phyloP scores from a whole-genome alignment of 2,113 vertebrate species.

The Stercorarius parasiticus region DNA sequence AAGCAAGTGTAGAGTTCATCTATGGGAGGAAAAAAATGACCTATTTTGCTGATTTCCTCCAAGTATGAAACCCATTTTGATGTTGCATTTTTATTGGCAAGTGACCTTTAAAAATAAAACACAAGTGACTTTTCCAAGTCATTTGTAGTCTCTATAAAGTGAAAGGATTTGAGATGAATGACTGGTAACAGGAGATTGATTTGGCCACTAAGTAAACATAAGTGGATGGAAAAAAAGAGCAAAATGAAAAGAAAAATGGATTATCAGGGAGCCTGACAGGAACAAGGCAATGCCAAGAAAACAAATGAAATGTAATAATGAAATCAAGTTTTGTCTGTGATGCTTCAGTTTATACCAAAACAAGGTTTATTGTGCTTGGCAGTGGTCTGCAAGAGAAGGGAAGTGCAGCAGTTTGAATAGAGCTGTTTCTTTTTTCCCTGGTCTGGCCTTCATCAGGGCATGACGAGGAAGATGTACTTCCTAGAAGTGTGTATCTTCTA shows the following conservation, averaged over 20 bases:
- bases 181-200: constrained; percentile 54
- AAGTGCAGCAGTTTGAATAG: neutral
- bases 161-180: constrained; percentile 52
- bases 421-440: neutral
- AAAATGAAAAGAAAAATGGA: constrained; percentile 68
- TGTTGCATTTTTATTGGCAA: constrained; percentile 35
- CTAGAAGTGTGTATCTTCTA: neutral
- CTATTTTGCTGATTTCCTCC: neutral
- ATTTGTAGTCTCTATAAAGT: constrained; percentile 37
- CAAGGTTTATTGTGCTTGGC: constrained; percentile 30
- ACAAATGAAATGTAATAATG: constrained; percentile 61
- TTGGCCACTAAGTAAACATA: constrained; percentile 43
- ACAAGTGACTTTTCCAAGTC: constrained; percentile 52
- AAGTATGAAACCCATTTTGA: constrained; percentile 19
- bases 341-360: constrained; percentile 20
- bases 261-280: constrained; percentile 61
- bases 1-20: neutral
- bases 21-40: neutral
- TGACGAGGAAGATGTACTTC: neutral
- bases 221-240: constrained; percentile 33
- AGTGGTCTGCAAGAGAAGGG: neutral
- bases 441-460: neutral
- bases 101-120: constrained; percentile 58
- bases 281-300: constrained; percentile 62
- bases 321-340: constrained; percentile 40